Evolutionary conservation across 2,113 vertebrate genomes (phyloP).

Genomic region (Amphilophus citrinellus): DNA sequence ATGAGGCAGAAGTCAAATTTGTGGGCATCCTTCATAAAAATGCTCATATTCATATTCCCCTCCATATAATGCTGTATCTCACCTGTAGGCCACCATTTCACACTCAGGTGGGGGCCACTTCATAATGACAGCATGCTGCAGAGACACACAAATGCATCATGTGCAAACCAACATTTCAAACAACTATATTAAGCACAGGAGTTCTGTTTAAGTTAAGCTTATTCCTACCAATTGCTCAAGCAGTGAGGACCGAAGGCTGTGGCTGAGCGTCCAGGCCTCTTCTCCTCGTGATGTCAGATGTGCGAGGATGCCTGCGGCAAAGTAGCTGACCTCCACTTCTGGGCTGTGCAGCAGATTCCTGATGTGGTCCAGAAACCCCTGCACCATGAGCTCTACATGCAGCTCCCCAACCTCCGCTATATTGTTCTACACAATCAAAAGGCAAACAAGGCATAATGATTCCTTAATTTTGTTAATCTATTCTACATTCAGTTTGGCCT

Average conservation of each 20-base stretch:
- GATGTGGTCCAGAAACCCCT: slow-evolving; percentile 96
- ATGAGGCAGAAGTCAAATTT: neutral
- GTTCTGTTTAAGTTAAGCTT: neutral
- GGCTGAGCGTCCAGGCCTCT: slow-evolving; percentile 91
- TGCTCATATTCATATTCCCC: too few relatives aligned
- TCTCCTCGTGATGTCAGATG: slow-evolving; percentile 96
- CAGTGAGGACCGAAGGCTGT: slow-evolving; percentile 86
- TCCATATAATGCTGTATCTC: slow-evolving; percentile 13
- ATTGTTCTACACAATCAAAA: slow-evolving; percentile 87
- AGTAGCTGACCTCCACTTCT: slow-evolving; percentile 99
- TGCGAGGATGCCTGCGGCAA: slow-evolving; percentile 96
- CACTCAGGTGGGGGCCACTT: slow-evolving; percentile 97
- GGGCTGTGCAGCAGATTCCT: slow-evolving; percentile 91
- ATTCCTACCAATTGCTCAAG: slow-evolving; percentile 91
- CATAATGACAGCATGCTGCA: slow-evolving; percentile 93
- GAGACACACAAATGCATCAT: slow-evolving; percentile 28
- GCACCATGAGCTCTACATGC: slow-evolving; percentile 96
- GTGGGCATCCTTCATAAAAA: neutral
- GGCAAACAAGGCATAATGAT: neutral
- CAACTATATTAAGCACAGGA: neutral
- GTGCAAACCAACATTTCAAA: neutral
- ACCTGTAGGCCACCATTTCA: slow-evolving; percentile 99
- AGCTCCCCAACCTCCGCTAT: slow-evolving; percentile 98
- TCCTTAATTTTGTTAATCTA: neutral
- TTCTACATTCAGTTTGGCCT: neutral